Conservation (phyloP, 2,888 invertebrate species). For the Drosophila ustulata region DNA sequence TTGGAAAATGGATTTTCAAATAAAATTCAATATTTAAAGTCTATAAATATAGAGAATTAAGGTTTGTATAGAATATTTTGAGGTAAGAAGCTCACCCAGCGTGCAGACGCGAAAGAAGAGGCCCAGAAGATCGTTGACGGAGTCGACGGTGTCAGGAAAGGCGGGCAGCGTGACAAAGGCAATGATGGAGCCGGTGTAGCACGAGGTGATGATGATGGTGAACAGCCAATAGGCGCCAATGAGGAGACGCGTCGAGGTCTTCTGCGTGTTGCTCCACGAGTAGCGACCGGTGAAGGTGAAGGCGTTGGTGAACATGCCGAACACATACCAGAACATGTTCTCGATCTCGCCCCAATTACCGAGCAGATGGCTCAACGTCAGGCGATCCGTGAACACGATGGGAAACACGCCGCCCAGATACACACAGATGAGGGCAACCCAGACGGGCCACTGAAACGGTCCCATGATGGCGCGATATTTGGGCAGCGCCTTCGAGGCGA, state of each 20-base stretch:
- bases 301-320: conserved; percentile 93
- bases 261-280: conserved; percentile 90
- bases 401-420: conserved; percentile 91
- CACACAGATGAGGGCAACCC: conserved; percentile 90
- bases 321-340: conserved; percentile 95
- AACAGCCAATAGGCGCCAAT: conserved; percentile 94
- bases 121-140: conserved; percentile 88
- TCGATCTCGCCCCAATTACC: conserved; percentile 90
- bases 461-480: conserved; percentile 93
- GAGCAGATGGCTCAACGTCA: conserved; percentile 88
- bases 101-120: conserved; percentile 90
- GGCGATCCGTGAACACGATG: conserved; percentile 90
- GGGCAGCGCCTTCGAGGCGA: conserved; percentile 92
- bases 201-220: conserved; percentile 93
- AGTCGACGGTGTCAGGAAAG: conserved; percentile 91
- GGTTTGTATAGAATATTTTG: too few species aligned
- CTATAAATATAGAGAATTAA: too few species aligned
- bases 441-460: conserved; percentile 93
- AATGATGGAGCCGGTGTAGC: conserved; percentile 93
- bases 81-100: conserved; percentile 86
- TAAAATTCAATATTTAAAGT: too few species aligned
- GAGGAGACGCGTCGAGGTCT: conserved; percentile 89
- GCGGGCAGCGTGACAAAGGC: conserved; percentile 93
- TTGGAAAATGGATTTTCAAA: too few species aligned
- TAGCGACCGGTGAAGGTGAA: conserved; percentile 90